A percentile compares a stretch with the other conserved stretches of the same genome.
Evolutionary conservation across 2,888 invertebrate genomes (phyloP).

Genomic region (Tipula helvola): DNA sequence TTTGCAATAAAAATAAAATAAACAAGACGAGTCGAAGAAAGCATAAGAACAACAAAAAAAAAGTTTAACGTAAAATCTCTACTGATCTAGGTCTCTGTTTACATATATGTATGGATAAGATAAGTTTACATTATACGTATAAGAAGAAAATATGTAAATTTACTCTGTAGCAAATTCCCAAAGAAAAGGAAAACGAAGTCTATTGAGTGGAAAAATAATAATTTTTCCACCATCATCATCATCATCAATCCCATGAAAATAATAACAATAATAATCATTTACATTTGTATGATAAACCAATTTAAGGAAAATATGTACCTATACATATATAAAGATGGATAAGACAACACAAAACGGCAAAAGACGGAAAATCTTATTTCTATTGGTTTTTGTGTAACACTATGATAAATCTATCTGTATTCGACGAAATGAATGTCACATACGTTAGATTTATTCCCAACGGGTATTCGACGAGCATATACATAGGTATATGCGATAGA

Average conservation of each 20-base stretch:
- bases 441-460: not conserved
- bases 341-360: not conserved
- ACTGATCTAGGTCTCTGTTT: not conserved
- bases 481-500: not conserved
- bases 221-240: not conserved
- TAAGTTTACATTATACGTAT: not conserved
- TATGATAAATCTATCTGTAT: not conserved
- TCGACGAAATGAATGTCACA: not conserved
- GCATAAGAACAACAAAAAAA: not conserved
- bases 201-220: slow-evolving; percentile 4
- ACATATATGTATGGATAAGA: not conserved
- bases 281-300: not conserved
- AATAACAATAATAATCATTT: not conserved
- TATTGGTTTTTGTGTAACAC: not conserved
- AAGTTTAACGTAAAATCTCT: not conserved
- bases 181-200: not conserved
- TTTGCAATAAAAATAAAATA: not conserved
- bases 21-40: not conserved
- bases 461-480: not conserved
- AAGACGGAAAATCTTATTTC: not conserved
- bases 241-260: not conserved
- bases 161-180: not conserved
- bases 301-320: not conserved
- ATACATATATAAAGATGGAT: not conserved
- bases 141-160: not conserved